Base-by-base conservation (phyloP, 2,888 invertebrate species). In the Metallyticus violacea region DNA sequence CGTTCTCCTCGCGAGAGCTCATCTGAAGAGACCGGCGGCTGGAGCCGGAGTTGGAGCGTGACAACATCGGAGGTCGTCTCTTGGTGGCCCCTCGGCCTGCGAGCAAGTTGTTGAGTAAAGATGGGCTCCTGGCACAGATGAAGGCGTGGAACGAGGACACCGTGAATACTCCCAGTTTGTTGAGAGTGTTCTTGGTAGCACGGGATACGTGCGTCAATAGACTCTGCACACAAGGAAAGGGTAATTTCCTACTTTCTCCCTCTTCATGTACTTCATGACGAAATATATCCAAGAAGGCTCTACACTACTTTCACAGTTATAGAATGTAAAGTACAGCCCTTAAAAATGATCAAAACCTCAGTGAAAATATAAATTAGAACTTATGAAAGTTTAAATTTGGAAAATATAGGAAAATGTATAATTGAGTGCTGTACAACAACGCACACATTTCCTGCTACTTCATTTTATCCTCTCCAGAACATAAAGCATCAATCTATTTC, bases 111-210 rank as follows among this genome's bases (percentile, higher is more conserved):
- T 97, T 98, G 89, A 98, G 94, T 90, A 98, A 93, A 86, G 97
- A 98, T 77, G 99, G 99, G 90, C 98, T 98, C 89, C 99, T 95
- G 87, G 99, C 98, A 92, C 98, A 98, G 90, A 99, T 98, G 92
- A 98, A 98, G 89, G 99, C 99, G 92, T 99, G 99, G 94, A 99
- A 98, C 89, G 98, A 98, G 87, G 98, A 99, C 89, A 99, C 99
- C 85, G 98, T 99, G 94, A 99, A 99, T 90, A 99, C 98, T 88
- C 99, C 99, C 91, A 99, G 94, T 91, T 98, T 97, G 93, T 98
- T 98, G 90, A 99, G 93, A 82, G 97, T 98, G 91, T 96, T 96
- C 93, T 99, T 99, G 89, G 99, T 98, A 90, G 97, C 96, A 90
- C 98, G 96, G 29, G 98, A 98, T 88, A 98, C 98, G 93, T 98